These are phyloP conservation scores for Ectemnius continuus DNA, from an alignment of 2,888 invertebrate species.

Conservation along the genomic window DNA sequence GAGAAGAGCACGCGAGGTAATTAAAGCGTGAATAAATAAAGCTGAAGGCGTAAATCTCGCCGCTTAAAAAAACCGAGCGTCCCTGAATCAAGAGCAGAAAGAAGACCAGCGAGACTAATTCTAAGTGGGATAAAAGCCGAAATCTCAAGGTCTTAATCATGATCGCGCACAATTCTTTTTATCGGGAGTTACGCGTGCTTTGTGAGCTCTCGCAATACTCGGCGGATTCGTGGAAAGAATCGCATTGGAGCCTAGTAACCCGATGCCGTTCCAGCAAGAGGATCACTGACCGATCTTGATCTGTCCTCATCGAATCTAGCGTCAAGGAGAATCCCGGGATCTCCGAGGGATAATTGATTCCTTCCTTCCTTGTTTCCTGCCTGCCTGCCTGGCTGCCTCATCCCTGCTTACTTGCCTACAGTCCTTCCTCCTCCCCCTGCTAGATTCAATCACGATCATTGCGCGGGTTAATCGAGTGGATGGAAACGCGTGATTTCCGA, in stretches of 20 bases:
- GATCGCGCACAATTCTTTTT: too few relatives aligned
- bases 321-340: slow-evolving; percentile 20
- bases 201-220: too few relatives aligned
- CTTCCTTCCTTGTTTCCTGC: slow-evolving; percentile 30
- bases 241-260: too few relatives aligned
- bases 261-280: too few relatives aligned
- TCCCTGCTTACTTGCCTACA: neutral
- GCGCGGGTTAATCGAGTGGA: slow-evolving; percentile 52
- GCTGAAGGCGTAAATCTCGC: slow-evolving; percentile 72
- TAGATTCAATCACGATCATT: slow-evolving; percentile 57
- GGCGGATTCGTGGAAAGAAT: too few relatives aligned
- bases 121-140: too few relatives aligned
- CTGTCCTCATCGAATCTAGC: neutral
- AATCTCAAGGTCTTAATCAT: too few relatives aligned
- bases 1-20: slow-evolving; percentile 68
- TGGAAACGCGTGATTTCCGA: slow-evolving; percentile 47
- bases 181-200: too few relatives aligned
- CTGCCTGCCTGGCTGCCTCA: neutral
- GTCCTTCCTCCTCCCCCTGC: slow-evolving; percentile 15
- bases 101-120: too few relatives aligned
- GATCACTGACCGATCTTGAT: slow-evolving; percentile 2
- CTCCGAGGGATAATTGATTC: slow-evolving; percentile 59
- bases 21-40: slow-evolving; percentile 77
- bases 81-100: slow-evolving; percentile 37
- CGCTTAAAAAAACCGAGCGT: slow-evolving; percentile 46